These are phyloP conservation scores for Rhynchotus rufescens DNA, from an alignment of 2,797 vertebrate genomes.

Conservation along the genomic window DNA sequence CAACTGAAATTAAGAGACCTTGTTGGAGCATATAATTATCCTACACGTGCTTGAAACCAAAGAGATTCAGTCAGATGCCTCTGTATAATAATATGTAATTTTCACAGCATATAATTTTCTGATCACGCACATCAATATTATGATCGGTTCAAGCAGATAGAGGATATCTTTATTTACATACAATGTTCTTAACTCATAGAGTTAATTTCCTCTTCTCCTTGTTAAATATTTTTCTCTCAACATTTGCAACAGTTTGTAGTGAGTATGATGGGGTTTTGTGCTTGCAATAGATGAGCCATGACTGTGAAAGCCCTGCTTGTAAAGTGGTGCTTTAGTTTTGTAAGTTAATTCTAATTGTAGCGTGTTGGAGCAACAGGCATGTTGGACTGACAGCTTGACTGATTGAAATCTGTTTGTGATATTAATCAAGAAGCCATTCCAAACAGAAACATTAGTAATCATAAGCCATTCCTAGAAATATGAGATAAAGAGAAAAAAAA, in stretches of 20 bases:
- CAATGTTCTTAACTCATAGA: constrained; percentile 1
- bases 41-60: background rate
- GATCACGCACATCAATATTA: background rate
- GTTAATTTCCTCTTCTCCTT: constrained; percentile 3
- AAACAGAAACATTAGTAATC: background rate
- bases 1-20: constrained; percentile 6
- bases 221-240: background rate
- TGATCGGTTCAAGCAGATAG: constrained; percentile 13
- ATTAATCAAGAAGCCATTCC: background rate
- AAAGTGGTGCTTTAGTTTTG: background rate
- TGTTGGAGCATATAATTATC: background rate
- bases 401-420: background rate
- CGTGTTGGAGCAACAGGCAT: background rate
- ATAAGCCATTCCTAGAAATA: background rate
- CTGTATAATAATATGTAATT: background rate
- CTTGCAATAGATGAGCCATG: background rate
- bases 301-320: background rate
- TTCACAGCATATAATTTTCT: constrained; percentile 47
- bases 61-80: background rate
- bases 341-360: background rate
- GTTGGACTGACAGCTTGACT: background rate
- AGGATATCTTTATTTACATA: constrained; percentile 48
- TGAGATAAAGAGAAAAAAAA: background rate
- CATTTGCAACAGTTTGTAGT: background rate
- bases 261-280: background rate